Evolutionary conservation across 2,113 vertebrate genomes (phyloP).

Genomic region (Theristicus caerulescens): DNA sequence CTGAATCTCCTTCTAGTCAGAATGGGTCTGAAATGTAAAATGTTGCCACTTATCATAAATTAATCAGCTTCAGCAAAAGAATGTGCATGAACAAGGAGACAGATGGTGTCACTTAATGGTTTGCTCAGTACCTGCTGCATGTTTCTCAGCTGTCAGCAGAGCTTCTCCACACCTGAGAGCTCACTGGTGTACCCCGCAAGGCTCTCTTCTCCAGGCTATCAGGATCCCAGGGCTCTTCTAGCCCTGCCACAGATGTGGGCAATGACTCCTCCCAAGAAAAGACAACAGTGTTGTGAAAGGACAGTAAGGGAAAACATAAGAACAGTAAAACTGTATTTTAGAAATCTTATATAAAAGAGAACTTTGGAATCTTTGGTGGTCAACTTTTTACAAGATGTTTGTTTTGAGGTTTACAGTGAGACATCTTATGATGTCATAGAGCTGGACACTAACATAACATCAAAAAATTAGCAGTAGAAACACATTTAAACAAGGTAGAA

Average conservation of each 20-base stretch:
- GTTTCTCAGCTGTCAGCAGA: not conserved
- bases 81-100: not conserved
- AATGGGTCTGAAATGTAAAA: not conserved
- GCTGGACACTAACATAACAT: not conserved
- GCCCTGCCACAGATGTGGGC: not conserved
- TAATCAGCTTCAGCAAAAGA: not conserved
- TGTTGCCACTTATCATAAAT: not conserved
- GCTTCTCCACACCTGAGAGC: too few species aligned
- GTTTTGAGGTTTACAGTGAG: not conserved
- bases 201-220: not conserved
- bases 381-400: not conserved
- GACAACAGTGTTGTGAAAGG: not conserved
- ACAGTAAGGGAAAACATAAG: not conserved
- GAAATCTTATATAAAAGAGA: not conserved
- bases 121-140: not conserved
- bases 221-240: not conserved
- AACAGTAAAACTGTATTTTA: not conserved
- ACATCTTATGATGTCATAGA: not conserved
- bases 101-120: not conserved
- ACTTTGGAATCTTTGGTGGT: not conserved
- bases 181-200: rapidly evolving
- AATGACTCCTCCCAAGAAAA: not conserved
- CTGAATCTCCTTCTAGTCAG: not conserved
- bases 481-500: not conserved
- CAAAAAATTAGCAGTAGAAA: not conserved